A percentile compares a stretch with the other conserved stretches of the same genome.
Evolutionary conservation across 2,113 vertebrate species (phyloP).

Genomic region (Murina feae): DNA sequence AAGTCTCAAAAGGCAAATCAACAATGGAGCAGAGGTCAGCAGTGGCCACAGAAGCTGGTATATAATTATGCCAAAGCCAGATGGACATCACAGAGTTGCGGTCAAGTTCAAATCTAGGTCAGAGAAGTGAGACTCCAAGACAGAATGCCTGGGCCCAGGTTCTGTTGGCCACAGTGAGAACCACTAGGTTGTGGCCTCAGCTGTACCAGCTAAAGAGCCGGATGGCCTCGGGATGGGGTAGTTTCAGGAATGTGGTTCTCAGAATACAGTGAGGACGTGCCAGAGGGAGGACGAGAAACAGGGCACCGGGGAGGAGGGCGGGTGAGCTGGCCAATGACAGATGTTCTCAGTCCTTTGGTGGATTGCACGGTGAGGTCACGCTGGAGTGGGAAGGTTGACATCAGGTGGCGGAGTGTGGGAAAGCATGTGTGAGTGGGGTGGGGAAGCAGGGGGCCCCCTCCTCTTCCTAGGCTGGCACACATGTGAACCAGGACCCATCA

Average conservation of each 20-base stretch:
- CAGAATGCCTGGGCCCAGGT: background rate
- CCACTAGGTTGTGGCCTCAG: background rate
- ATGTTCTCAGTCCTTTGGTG: background rate
- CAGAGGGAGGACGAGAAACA: too few relatives aligned
- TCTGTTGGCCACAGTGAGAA: background rate
- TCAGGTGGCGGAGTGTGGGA: background rate
- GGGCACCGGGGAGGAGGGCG: accelerated
- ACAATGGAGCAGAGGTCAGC: background rate
- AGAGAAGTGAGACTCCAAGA: background rate
- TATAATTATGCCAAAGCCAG: background rate
- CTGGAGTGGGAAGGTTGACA: background rate
- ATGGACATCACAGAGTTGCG: background rate
- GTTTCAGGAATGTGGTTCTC: background rate
- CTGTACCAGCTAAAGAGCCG: background rate
- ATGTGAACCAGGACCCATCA: too few relatives aligned
- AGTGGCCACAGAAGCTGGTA: background rate
- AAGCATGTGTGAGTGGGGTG: background rate
- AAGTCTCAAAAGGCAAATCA: background rate
- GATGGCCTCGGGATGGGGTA: background rate
- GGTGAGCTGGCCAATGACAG: accelerated
- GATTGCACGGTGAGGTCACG: background rate
- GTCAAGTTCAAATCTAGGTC: background rate
- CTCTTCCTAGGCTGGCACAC: accelerated
- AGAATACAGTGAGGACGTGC: accelerated
- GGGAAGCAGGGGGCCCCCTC: background rate